These are phyloP conservation scores for Eciton burchellii DNA, from an alignment of 1,140 invertebrate genomes.

Conservation along the genomic window DNA sequence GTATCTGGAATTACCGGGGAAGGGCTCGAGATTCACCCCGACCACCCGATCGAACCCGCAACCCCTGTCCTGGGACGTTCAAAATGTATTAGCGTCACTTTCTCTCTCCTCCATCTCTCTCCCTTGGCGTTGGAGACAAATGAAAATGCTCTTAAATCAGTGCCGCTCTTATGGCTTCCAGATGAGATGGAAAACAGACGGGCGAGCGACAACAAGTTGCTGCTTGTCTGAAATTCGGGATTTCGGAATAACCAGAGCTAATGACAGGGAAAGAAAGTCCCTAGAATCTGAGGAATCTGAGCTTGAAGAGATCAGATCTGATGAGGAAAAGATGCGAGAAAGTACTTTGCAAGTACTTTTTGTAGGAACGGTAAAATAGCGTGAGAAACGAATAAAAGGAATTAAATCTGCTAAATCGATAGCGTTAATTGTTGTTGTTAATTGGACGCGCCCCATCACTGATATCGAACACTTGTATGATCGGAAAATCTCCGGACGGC, in stretches of 20 bases:
- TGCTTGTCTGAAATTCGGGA: not conserved
- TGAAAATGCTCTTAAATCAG: constrained; percentile 35
- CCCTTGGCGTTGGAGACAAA: not conserved
- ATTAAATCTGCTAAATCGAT: too few species aligned
- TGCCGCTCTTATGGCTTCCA: constrained; percentile 1
- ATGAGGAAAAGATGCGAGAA: not conserved
- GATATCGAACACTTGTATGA: not conserved
- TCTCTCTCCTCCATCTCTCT: not conserved
- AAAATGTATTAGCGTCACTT: constrained; percentile 12
- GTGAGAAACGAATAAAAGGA: not conserved
- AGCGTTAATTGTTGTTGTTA: not conserved
- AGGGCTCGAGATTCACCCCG: constrained; percentile 34
- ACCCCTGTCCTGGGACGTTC: not conserved
- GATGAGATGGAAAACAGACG: not conserved
- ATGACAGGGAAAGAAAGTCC: not conserved
- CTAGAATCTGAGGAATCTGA: not conserved
- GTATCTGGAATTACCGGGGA: constrained; percentile 31
- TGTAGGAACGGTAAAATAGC: not conserved
- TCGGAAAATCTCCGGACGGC: not conserved
- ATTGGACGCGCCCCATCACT: constrained; percentile 4
- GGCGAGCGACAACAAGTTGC: not conserved
- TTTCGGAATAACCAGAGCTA: not conserved
- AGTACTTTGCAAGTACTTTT: not conserved
- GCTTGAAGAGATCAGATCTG: not conserved
- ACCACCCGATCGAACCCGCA: not conserved